A percentile compares a stretch with the other conserved stretches of the same genome.
Evolutionary conservation across 1,140 invertebrate genomes (phyloP).

Genomic region (Hestina assimilis): DNA sequence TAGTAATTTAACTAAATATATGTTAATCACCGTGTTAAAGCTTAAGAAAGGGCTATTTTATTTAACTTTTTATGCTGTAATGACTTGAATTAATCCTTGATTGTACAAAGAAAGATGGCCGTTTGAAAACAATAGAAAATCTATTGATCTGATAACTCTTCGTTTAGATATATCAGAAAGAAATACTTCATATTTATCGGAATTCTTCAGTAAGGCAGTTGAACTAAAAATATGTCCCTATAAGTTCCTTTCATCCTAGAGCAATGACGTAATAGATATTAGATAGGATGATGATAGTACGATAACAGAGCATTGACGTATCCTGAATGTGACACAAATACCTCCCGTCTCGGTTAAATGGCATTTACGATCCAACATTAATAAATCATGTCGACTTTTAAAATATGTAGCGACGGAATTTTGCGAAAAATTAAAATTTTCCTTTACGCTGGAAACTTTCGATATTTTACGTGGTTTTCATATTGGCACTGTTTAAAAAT

Average conservation of each 20-base stretch:
- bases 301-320: constrained; percentile 40
- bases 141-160: too few species aligned
- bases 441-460: constrained; percentile 52
- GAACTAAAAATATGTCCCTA: constrained; percentile 10
- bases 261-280: constrained; percentile 32
- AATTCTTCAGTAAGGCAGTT: too few species aligned
- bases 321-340: constrained; percentile 42
- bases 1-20: too few species aligned
- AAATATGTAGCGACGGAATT: constrained; percentile 57
- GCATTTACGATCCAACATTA: constrained; percentile 47
- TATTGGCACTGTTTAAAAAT: constrained; percentile 46
- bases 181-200: too few species aligned
- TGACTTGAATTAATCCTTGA: too few species aligned
- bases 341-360: constrained; percentile 48
- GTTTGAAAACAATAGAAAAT: too few species aligned
- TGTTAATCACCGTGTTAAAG: too few species aligned
- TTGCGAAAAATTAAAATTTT: constrained; percentile 62
- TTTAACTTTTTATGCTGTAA: too few species aligned
- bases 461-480: constrained; percentile 64
- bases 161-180: too few species aligned
- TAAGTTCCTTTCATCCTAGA: constrained; percentile 24
- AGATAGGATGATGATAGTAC: constrained; percentile 37
- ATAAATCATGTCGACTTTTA: constrained; percentile 65
- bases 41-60: too few species aligned
- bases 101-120: too few species aligned